Evolutionary conservation across 2,113 vertebrate species (phyloP).

Genomic region (Lynx canadensis): DNA sequence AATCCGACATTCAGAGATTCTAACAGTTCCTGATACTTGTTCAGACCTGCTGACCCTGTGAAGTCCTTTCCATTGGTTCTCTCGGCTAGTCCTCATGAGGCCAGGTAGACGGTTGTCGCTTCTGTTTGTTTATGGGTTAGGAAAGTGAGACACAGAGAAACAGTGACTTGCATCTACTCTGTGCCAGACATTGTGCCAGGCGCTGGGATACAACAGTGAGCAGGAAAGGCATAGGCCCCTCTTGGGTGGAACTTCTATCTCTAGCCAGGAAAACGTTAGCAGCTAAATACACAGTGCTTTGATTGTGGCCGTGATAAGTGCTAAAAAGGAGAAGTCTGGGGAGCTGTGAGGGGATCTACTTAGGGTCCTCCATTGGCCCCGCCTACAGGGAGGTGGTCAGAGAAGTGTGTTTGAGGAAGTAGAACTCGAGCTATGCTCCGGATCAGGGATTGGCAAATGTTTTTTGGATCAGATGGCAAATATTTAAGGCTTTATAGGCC

Average conservation of each 20-base stretch:
- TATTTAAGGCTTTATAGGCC: background rate
- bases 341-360: background rate
- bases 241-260: background rate
- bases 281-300: background rate
- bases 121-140: background rate
- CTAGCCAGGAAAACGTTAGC: background rate
- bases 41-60: too few species aligned
- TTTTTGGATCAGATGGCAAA: background rate
- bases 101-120: fast-evolving
- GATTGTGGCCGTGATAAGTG: background rate
- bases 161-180: fast-evolving
- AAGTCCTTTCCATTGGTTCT: background rate
- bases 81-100: background rate
- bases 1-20: background rate
- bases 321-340: background rate
- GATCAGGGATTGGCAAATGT: background rate
- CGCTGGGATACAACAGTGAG: background rate
- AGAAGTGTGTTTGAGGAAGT: background rate
- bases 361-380: background rate
- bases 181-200: fast-evolving
- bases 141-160: background rate
- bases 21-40: background rate
- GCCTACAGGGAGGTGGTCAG: background rate
- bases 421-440: background rate
- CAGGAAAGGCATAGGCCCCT: background rate